Evolutionary conservation across 2,888 invertebrate genomes (phyloP).

Genomic region (Ectemnius continuus): DNA sequence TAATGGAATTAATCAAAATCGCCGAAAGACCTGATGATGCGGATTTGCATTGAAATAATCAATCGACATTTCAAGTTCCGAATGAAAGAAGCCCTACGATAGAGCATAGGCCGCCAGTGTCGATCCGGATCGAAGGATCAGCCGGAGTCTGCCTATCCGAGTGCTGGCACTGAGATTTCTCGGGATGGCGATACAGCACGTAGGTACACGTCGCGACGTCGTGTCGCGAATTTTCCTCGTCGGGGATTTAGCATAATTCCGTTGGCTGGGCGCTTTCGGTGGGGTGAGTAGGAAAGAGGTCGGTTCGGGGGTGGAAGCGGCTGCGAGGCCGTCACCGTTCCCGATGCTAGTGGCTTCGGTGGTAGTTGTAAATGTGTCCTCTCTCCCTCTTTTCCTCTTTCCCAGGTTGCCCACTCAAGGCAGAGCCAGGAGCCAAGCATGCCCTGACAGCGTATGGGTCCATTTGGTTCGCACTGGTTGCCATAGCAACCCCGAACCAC

Average conservation of each 20-base stretch:
- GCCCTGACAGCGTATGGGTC: constrained; percentile 62
- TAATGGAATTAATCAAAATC: no score
- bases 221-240: constrained; percentile 68
- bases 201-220: constrained; percentile 62
- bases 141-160: constrained; percentile 23
- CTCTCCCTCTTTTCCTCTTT: constrained; percentile 37
- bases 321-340: constrained; percentile 37
- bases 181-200: constrained; percentile 57
- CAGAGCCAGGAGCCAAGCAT: constrained; percentile 41
- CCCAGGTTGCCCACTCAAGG: constrained; percentile 47
- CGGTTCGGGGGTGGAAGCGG: constrained; percentile 32
- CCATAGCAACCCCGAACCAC: constrained; percentile 65
- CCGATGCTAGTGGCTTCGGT: constrained; percentile 42
- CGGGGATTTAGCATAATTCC: constrained; percentile 69
- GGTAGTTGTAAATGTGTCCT: constrained; percentile 42
- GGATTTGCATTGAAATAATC: no score
- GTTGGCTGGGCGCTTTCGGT: constrained; percentile 56
- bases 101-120: background rate
- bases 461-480: constrained; percentile 65
- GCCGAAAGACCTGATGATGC: no score
- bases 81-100: constrained; percentile 13
- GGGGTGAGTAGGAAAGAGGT: constrained; percentile 18
- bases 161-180: constrained; percentile 48
- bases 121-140: constrained; percentile 52
- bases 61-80: constrained; percentile 7